Conservation (phyloP, 1,140 invertebrate genomes). For the Metaphire vulgaris region DNA sequence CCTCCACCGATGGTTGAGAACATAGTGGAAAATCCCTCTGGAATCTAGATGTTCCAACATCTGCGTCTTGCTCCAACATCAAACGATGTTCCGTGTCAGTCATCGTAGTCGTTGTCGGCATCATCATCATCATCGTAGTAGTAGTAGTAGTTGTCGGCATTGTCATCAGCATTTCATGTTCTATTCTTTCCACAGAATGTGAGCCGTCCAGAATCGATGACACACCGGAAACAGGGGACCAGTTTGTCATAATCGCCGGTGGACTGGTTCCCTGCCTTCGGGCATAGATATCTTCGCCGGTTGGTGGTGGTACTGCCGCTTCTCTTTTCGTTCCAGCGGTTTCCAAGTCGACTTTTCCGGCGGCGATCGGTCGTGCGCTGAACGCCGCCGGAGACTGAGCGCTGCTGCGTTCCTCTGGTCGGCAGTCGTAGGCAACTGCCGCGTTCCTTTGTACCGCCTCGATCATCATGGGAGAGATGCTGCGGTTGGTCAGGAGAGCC, state of each 20-base stretch:
- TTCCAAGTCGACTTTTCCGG: constrained; percentile 45
- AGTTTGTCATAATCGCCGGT: constrained; percentile 38
- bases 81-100: too few species aligned
- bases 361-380: constrained; percentile 44
- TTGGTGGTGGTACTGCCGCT: too few species aligned
- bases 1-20: too few species aligned
- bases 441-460: constrained; percentile 18
- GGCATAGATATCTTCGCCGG: too few species aligned
- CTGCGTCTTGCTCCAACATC: too few species aligned
- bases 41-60: too few species aligned
- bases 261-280: background rate
- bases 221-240: constrained; percentile 55
- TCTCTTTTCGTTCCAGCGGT: too few species aligned
- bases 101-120: too few species aligned
- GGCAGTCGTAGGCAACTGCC: background rate
- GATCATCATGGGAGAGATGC: constrained; percentile 43
- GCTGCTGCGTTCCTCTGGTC: background rate
- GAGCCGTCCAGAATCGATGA: constrained; percentile 56
- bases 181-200: constrained; percentile 54
- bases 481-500: constrained; percentile 47
- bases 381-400: constrained; percentile 18
- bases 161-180: constrained; percentile 47
- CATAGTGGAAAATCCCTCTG: too few species aligned
- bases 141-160: too few species aligned
- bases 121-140: too few species aligned